phyloP scores from a whole-genome alignment of 2,888 invertebrate genomes.

The Drosophila anomelani region DNA sequence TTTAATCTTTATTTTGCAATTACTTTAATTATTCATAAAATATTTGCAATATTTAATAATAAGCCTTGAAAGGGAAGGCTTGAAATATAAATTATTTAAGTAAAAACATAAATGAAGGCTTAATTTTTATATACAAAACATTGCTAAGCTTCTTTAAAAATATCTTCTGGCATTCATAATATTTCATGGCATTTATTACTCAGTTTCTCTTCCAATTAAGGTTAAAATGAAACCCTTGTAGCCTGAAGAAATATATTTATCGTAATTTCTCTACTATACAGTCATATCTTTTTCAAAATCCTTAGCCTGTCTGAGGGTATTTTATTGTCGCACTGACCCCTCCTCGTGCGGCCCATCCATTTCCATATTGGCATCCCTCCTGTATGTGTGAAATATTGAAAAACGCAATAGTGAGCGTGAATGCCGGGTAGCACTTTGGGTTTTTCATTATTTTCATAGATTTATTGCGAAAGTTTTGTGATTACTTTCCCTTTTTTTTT shows the following conservation, averaged over 20 bases:
- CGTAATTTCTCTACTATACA: too few species aligned
- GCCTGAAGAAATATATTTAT: background rate
- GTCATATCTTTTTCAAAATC: background rate
- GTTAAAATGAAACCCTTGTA: background rate
- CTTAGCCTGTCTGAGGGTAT: conserved; percentile 14
- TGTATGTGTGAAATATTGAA: conserved; percentile 49
- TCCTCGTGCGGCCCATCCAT: conserved; percentile 9
- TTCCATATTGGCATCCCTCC: conserved; percentile 34
- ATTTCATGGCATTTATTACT: background rate
- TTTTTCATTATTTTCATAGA: conserved; percentile 73
- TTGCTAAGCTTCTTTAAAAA: too few species aligned
- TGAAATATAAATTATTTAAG: background rate
- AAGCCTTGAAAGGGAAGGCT: background rate
- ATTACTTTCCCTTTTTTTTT: conserved; percentile 61
- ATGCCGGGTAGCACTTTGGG: conserved; percentile 40
- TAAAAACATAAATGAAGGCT: too few species aligned
- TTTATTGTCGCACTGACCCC: conserved; percentile 28
- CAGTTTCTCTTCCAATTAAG: fast-evolving
- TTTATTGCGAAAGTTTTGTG: conserved; percentile 77
- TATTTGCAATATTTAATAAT: background rate
- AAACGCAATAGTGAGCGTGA: conserved; percentile 48
- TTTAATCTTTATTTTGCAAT: background rate
- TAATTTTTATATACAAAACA: background rate
- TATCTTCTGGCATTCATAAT: background rate
- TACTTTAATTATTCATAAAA: background rate